A percentile compares a stretch with the other conserved stretches of the same genome.
Conservation (phyloP, 2,888 invertebrate species). For the Cotesia congregata region DNA sequence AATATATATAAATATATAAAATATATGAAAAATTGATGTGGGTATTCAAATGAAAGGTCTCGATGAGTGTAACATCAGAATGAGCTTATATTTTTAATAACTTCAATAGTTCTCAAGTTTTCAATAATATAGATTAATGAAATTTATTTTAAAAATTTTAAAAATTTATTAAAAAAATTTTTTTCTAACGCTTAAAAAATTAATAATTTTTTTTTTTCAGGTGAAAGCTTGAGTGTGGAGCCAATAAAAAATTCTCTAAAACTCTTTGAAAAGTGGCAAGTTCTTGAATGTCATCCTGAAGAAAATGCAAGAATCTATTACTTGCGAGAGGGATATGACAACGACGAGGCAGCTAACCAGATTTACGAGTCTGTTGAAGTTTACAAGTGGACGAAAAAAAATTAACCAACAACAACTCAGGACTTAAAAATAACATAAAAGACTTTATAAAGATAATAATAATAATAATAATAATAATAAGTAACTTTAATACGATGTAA, state of each 20-base stretch:
- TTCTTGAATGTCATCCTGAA: constrained; percentile 75
- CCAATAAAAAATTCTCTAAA: constrained; percentile 88
- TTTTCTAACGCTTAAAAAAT: background rate
- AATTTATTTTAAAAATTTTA: too few relatives aligned
- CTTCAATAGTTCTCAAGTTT: too few relatives aligned
- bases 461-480: constrained; percentile 20
- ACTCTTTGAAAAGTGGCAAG: constrained; percentile 85
- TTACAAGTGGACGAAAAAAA: constrained; percentile 63
- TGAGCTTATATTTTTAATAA: too few relatives aligned
- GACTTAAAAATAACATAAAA: constrained; percentile 23
- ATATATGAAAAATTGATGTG: too few relatives aligned
- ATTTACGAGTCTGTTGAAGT: constrained; percentile 61
- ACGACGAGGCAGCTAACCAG: constrained; percentile 56
- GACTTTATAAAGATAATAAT: constrained; percentile 44
- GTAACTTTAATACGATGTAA: background rate
- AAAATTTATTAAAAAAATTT: too few relatives aligned
- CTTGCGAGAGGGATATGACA: constrained; percentile 62
- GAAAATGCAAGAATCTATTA: constrained; percentile 64
- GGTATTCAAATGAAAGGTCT: too few relatives aligned
- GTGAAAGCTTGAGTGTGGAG: constrained; percentile 90
- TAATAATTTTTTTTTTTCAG: constrained; percentile 70
- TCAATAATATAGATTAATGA: too few relatives aligned
- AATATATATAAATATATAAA: too few relatives aligned
- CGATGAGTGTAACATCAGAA: too few relatives aligned
- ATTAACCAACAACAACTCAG: constrained; percentile 53